phyloP scores from a whole-genome alignment of 2,888 invertebrate genomes.

The Timema podura region DNA sequence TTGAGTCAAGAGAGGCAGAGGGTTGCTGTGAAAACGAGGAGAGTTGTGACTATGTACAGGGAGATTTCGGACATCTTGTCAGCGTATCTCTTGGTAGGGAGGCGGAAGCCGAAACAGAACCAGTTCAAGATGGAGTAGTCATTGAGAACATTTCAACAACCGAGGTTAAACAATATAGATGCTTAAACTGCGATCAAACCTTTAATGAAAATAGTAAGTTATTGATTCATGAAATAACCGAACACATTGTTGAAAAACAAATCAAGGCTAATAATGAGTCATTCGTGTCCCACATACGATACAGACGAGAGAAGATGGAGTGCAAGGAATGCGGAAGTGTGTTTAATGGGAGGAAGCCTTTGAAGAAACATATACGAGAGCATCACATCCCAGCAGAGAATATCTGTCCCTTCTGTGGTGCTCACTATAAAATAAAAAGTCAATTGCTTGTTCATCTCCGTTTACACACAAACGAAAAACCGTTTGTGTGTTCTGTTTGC shows the following conservation, averaged over 20 bases:
- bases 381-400: slow-evolving; percentile 25
- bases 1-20: background rate
- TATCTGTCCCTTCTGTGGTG: slow-evolving; percentile 28
- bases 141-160: background rate
- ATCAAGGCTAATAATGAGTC: background rate
- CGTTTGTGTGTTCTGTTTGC: slow-evolving; percentile 22
- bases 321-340: slow-evolving; percentile 23
- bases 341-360: slow-evolving; percentile 24
- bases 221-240: slow-evolving; percentile 25
- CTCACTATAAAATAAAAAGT: slow-evolving; percentile 22
- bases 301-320: slow-evolving; percentile 14
- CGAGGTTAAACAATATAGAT: slow-evolving; percentile 17
- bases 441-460: slow-evolving; percentile 21
- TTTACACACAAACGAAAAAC: slow-evolving; percentile 28
- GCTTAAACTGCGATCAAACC: slow-evolving; percentile 17
- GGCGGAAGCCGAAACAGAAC: too few species aligned
- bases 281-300: background rate
- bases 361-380: slow-evolving; percentile 22
- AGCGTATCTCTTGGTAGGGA: background rate
- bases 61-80: slow-evolving; percentile 4
- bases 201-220: slow-evolving; percentile 20
- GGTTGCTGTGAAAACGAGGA: background rate
- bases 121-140: background rate
- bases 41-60: background rate
- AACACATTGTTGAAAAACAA: background rate